A percentile compares a stretch with the other conserved stretches of the same genome.
Conservation (phyloP, 2,888 invertebrate species). For the Cheilosia soror region DNA sequence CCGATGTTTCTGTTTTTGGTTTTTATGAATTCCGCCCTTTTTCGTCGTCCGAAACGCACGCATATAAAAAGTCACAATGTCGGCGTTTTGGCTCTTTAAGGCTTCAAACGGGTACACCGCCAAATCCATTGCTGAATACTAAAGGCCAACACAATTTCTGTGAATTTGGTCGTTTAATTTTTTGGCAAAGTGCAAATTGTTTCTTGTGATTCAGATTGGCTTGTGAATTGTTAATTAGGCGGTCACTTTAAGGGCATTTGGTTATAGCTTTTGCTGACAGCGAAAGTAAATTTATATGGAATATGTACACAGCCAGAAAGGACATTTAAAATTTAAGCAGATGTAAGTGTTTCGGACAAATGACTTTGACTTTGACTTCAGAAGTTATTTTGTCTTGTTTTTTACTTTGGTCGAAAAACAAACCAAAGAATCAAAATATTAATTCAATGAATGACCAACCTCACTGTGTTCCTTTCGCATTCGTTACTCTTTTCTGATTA, state of each 20-base stretch:
- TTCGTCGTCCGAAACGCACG: conserved; percentile 47
- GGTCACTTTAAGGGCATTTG: conserved; percentile 7
- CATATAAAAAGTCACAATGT: conserved; percentile 54
- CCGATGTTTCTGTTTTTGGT: conserved; percentile 53
- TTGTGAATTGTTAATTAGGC: conserved; percentile 59
- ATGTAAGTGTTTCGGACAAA: too few species aligned
- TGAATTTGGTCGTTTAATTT: conserved; percentile 66
- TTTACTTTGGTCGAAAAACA: too few species aligned
- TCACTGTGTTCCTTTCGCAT: too few species aligned
- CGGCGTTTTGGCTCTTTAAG: conserved; percentile 60
- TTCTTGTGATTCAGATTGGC: conserved; percentile 42
- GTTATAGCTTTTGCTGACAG: neutral
- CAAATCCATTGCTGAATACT: conserved; percentile 62
- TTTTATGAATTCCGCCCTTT: conserved; percentile 74
- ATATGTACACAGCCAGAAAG: neutral
- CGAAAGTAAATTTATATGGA: neutral
- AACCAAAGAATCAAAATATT: too few species aligned
- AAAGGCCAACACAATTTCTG: conserved; percentile 58
- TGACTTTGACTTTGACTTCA: too few species aligned
- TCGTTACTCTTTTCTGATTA: too few species aligned
- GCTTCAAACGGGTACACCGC: conserved; percentile 65
- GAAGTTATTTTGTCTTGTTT: too few species aligned
- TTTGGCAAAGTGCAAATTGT: conserved; percentile 64
- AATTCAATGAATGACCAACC: too few species aligned
- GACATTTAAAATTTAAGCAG: too few species aligned